Evolutionary conservation across 2,113 vertebrate genomes (phyloP).

Genomic region (Dromaius novaehollandiae): DNA sequence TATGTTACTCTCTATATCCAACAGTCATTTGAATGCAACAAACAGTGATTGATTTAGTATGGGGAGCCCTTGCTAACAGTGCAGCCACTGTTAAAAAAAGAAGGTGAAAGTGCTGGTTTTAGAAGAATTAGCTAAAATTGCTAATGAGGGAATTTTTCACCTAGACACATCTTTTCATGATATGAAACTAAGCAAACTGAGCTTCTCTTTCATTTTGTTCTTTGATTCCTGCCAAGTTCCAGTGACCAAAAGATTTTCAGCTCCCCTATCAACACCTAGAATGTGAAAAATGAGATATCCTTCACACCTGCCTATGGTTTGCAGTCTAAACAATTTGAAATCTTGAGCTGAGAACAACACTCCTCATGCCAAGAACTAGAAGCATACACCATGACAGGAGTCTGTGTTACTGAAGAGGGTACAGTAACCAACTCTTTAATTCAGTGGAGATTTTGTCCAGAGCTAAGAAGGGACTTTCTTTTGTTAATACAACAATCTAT

Average conservation of each 20-base stretch:
- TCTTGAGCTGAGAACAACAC: not conserved
- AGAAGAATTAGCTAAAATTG: not conserved
- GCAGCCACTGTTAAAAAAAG: not conserved
- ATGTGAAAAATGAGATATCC: not conserved
- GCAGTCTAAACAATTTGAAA: not conserved
- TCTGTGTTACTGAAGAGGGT: not conserved
- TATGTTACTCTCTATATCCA: not conserved
- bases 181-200: not conserved
- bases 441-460: not conserved
- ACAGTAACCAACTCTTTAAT: not conserved
- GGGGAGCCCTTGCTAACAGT: not conserved
- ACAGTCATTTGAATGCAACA: not conserved
- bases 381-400: not conserved
- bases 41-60: not conserved
- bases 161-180: not conserved
- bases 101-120: not conserved
- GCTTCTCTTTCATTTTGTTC: not conserved
- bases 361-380: not conserved
- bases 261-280: not conserved
- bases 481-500: not conserved
- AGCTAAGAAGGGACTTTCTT: not conserved
- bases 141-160: not conserved
- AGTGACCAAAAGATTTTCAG: not conserved
- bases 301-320: not conserved
- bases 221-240: not conserved